A percentile compares a stretch with the other conserved stretches of the same genome.
Conservation (phyloP, 2,113 vertebrate genomes). For the Recurvirostra avosetta region DNA sequence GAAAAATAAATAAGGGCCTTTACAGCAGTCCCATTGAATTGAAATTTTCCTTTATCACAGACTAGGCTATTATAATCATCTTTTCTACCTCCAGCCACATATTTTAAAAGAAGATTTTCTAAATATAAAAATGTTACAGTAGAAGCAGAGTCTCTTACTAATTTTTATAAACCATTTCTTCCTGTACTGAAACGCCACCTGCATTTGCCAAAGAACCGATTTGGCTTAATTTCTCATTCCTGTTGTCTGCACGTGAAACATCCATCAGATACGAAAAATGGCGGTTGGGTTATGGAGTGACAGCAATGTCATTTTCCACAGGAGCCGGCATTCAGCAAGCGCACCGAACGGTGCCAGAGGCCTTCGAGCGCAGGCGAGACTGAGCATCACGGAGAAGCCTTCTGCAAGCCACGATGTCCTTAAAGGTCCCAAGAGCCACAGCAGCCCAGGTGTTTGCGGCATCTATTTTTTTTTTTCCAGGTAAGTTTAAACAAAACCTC, state of each 20-base stretch:
- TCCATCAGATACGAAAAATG: fast-evolving
- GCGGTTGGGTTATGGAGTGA: not conserved
- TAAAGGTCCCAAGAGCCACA: not conserved
- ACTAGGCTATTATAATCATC: not conserved
- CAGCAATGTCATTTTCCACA: not conserved
- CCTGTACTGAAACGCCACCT: not conserved
- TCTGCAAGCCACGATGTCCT: not conserved
- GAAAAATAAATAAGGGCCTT: constrained; percentile 52
- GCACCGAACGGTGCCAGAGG: not conserved
- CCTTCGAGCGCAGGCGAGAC: not conserved
- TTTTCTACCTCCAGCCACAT: not conserved
- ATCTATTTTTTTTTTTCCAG: not conserved
- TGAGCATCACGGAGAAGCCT: fast-evolving
- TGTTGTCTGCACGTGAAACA: not conserved
- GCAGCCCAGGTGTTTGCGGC: not conserved
- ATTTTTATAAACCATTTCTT: not conserved
- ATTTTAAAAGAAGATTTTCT: not conserved
- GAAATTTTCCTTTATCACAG: constrained; percentile 20
- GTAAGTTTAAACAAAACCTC: not conserved
- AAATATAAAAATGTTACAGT: not conserved
- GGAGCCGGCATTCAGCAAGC: not conserved
- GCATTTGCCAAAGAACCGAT: not conserved
- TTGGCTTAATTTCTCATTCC: not conserved
- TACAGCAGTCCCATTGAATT: not conserved
- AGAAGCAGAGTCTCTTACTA: not conserved